Evolutionary conservation across 2,113 vertebrate genomes (phyloP), one percentile per base, ranked within the genome.

Genomic region (Sceloporus undulatus): DNA sequence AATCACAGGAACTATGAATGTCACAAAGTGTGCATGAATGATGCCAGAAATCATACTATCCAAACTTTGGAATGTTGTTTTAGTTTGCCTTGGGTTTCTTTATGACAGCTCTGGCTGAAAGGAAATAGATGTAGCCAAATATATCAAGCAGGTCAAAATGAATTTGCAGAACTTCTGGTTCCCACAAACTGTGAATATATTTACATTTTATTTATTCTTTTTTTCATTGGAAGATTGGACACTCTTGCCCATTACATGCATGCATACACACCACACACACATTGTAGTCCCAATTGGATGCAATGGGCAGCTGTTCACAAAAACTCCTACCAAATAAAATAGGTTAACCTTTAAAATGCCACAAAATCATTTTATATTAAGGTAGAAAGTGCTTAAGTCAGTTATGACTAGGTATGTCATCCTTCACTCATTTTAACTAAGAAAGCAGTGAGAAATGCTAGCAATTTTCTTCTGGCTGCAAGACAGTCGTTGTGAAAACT

Each of bases 1-100:
- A 90, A 95, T 94, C 92, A 88, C 1, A 0, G 87, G 87, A 93
- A 91, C 90, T 89, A 92, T 87, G 82, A 95, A 88, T 92, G 89
- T 77, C 79, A 88, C 85, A 88, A 94, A 94, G 62, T 13, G 25
- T 65, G 85, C 87, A 89, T 87, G 13, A 94, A 91, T 93, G 84
- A 86, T 79, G 89, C 65, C 29, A 29, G 73, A 83, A 88, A 77
- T 83, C 73, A 65, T 66, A 1, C 59, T 77, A 25, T 77, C n/a
- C 42, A 88, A 78, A n/a, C n/a, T 66, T 88, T 76, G 29, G 77
- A 78, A 88, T 89, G 82, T 90, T 92, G 65, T 79, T 94, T 93
- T 85, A 87, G 79, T n/a, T 82, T 85, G n/a, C 88, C 90, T 8
- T 68, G 73, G 29, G 13, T 87, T 25, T 23, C 73, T 92, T 79